Conservation (phyloP, 2,797 vertebrate genomes). For the Myotis planiceps region DNA sequence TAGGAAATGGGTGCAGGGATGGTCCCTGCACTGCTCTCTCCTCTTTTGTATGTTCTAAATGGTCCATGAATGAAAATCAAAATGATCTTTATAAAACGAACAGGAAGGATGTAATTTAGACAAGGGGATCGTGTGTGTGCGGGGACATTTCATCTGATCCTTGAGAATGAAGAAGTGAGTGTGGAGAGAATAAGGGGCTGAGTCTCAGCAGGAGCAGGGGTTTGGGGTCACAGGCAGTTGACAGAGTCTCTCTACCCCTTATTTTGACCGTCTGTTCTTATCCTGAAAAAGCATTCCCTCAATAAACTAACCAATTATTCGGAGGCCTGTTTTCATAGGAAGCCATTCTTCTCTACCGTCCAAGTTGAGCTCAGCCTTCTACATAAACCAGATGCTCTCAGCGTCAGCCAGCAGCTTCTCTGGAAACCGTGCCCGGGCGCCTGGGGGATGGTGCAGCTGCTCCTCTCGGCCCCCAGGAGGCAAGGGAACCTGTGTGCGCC, state of each 20-base stretch:
- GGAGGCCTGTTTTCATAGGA: background rate
- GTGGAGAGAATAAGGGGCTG: background rate
- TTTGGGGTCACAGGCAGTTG: background rate
- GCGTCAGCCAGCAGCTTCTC: background rate
- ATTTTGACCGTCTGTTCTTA: background rate
- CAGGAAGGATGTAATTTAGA: background rate
- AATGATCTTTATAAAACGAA: no score
- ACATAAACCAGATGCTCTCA: background rate
- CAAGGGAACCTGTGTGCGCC: accelerated
- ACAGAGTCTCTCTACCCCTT: background rate
- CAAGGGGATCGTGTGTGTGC: accelerated
- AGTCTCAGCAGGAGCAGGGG: background rate
- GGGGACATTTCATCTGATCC: background rate
- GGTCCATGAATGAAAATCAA: background rate
- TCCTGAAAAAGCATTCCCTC: background rate
- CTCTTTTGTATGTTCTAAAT: background rate
- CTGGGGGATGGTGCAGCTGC: background rate
- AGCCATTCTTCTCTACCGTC: background rate
- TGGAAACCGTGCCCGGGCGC: background rate
- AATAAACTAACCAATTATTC: background rate
- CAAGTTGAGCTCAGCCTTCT: background rate
- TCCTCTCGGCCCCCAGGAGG: background rate
- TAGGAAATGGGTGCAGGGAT: accelerated
- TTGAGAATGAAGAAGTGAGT: background rate
- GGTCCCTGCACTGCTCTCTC: accelerated